Evolutionary conservation across 2,797 vertebrate genomes (phyloP).

Genomic region (Odontamblyopus rebecca): DNA sequence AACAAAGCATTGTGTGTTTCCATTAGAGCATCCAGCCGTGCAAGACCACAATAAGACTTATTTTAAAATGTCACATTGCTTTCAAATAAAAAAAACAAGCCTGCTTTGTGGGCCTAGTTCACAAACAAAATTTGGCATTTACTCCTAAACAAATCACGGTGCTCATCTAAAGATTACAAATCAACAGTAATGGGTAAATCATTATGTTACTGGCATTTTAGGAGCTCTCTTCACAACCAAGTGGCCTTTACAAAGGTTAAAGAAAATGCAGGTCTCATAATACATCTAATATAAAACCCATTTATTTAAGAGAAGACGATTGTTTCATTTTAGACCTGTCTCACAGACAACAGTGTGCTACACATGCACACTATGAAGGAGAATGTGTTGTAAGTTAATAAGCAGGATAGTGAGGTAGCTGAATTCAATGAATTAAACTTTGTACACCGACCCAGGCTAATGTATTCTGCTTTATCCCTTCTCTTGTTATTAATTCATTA

Average conservation of each 20-base stretch:
- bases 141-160: slow-evolving; percentile 11
- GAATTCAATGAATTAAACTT: too few relatives aligned
- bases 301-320: background rate
- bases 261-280: slow-evolving; percentile 3
- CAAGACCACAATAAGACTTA: slow-evolving; percentile 24
- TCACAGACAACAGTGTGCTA: background rate
- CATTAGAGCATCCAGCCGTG: slow-evolving; percentile 45
- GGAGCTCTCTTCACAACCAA: background rate
- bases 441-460: background rate
- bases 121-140: slow-evolving; percentile 8
- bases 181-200: slow-evolving; percentile 22
- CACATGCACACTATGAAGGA: background rate
- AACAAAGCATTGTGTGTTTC: slow-evolving; percentile 35
- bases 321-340: background rate
- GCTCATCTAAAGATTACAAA: slow-evolving; percentile 23
- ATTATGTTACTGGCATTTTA: slow-evolving; percentile 23
- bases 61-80: slow-evolving; percentile 53
- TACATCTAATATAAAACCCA: background rate
- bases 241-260: slow-evolving; percentile 32
- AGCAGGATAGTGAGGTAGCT: background rate
- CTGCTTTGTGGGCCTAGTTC: slow-evolving; percentile 3
- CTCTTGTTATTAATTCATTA: background rate
- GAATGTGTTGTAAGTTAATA: background rate
- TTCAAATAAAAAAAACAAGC: slow-evolving; percentile 1
- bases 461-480: background rate